Base-by-base conservation (phyloP, 2,888 invertebrate species). In the Nudaria mundana region DNA sequence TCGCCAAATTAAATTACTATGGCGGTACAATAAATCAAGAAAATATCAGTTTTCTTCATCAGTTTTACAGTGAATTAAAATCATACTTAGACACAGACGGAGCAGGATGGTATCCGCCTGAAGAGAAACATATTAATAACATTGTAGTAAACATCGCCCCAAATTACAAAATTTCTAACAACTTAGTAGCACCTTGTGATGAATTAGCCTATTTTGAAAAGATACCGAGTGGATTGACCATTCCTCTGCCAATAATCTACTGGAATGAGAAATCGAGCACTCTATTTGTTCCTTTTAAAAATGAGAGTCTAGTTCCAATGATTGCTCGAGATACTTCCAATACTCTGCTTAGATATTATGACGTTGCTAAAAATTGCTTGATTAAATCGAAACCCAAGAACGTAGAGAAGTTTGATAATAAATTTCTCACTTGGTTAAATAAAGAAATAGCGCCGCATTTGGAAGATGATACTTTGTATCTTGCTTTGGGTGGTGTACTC, bases 261-360 rank as follows among this genome's bases (percentile, higher is more conserved):
- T 91, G 92, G 72, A 79, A 86, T 28, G 57, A 64, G 2, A 65
- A 79, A n/a, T 84, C 90, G 0, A 78, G 82, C 20, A 82, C 90
- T n/a, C 90, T 93, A 59, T 92, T 92, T 33, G 56, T 93, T 13
- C 93, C 93, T 0, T 84, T 93, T 34, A 91, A 85, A 56, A 74
- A 76, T 28, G 43, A 64, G 8, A 61, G 77, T 0, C 39, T 81
- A 3, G 51, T 83, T 23, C 45, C 65, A 11, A 52, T 88, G 3
- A 49, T 62, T 2, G 66, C 69, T 1, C 66, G 68, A 14, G 54
- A 72, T 29, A 49, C 72, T 1, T 68, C 75, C 6, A 76, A 81
- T 37, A 76, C 84, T 13, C 66, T 93, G 28, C 71, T 90, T 16
- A 90, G 90, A 35, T 93, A 91, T 61, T 93, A 92, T 60, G 76